Evolutionary conservation across 2,797 vertebrate genomes (phyloP), one percentile per base, ranked within the genome.

Genomic region (Dryobates pubescens): DNA sequence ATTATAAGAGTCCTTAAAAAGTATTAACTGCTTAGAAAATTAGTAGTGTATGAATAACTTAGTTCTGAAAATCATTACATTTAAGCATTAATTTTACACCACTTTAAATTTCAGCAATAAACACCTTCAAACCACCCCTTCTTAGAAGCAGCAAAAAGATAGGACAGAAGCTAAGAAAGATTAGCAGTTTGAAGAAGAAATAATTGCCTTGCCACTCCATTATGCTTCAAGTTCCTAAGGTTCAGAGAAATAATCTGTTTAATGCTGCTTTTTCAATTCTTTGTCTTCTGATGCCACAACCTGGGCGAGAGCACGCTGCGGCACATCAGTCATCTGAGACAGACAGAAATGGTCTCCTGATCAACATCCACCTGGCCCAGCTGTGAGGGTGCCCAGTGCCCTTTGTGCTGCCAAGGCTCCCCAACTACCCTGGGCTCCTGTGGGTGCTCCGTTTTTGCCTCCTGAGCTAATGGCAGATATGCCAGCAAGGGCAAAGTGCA

Each of bases 381-480:
- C 51, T 43, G 17, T 4, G 4, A 34, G 45, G 4, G 20, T 12
- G 8, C 29, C 62, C 1, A 2, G 57, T 51, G 47, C 7, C 30
- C 41, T 57, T 56, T 22, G 22, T 0, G 1, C 45, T 68, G 67
- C 54, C 18, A 8, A 13, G 27, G 30, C 36, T 23, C 16, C 14
- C 19, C 2, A 2, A 4, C 38, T 22, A 24, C 5, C 18, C 20
- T 14, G 41, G 20, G 24, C 32, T 69, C 32, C 38, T 4, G 2
- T 8, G 11, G 27, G 18, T 15, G 13, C 83, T 69, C 41, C 41
- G n/a, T 32, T 51, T 22, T 82, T 68, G 45, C 30, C 18, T 53
- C 20, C 49, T 0, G 0, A 1, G 2, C 53, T 12, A 8, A 57
- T 10, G 69, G 64, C 65, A 51, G 26, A 29, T 15, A n/a, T 0